These are phyloP conservation scores for Bombus polaris DNA, from an alignment of 1,140 invertebrate genomes.

Conservation along the genomic window DNA sequence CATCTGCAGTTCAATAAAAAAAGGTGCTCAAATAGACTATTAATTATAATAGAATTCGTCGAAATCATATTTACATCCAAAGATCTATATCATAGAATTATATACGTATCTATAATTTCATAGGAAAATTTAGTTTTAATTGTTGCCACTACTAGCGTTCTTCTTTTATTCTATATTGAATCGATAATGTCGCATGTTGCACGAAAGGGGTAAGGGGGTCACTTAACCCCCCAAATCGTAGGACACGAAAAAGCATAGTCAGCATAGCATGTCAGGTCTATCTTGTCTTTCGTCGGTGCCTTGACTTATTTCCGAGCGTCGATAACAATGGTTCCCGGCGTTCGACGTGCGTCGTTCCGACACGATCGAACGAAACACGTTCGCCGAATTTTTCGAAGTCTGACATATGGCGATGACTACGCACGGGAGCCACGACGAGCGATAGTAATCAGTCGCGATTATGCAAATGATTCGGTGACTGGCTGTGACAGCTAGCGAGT, in stretches of 20 bases:
- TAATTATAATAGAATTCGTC: neutral
- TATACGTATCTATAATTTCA: neutral
- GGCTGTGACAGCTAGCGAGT: slow-evolving; percentile 68
- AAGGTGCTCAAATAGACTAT: too few species aligned
- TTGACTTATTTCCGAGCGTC: neutral
- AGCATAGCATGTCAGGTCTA: neutral
- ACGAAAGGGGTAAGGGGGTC: neutral
- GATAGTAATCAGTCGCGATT: slow-evolving; percentile 71
- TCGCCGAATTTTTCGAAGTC: slow-evolving; percentile 49
- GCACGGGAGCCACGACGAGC: slow-evolving; percentile 46
- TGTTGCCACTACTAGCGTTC: neutral
- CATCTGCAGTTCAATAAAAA: neutral
- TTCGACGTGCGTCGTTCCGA: neutral
- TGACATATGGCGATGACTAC: slow-evolving; percentile 33
- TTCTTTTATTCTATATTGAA: neutral
- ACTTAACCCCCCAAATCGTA: too few species aligned
- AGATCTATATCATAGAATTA: neutral
- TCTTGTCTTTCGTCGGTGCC: neutral
- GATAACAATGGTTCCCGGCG: neutral
- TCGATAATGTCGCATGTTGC: neutral
- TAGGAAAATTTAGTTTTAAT: neutral
- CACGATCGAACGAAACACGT: slow-evolving; percentile 19
- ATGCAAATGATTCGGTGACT: slow-evolving; percentile 75
- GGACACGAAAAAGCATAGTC: too few species aligned
- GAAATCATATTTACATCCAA: neutral